Base-by-base conservation (phyloP, 2,113 vertebrate genomes). In the Antigone vipio region DNA sequence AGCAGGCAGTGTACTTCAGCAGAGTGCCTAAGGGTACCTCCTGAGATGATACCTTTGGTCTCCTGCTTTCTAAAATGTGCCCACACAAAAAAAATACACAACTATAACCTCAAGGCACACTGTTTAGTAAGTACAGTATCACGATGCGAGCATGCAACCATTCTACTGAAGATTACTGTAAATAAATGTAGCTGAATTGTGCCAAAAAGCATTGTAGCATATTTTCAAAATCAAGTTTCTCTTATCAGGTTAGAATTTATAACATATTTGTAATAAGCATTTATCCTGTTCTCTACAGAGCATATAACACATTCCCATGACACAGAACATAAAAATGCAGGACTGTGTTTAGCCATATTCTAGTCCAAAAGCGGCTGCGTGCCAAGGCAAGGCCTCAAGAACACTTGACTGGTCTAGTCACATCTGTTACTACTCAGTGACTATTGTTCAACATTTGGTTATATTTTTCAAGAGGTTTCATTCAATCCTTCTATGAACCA, bases 401-500 rank as follows among this genome's bases (percentile, higher is more conserved):
- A 52, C 85, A 74, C 79, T 96, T 77, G 75, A 83, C 78, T 40
- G 76, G 27, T 56, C 52, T 55, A 30, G 59, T 76, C 88, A 86
- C 95, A 96, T 95, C 93, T 96, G 95, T 62, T 88, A 74, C 42
- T 52, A 67, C 47, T 96, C 82, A 80, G 72, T 62, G 59, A 74
- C 72, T 83, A 94, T 95, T 95, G 93, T 93, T 92, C 55, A 74
- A 74, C 29, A 40, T 84, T 42, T 55, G 75, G 45, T 67, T 86
- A 20, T 45, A 15, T 49, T 94, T 94, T 89, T 95, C 76, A 63
- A 58, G 63, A 67, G 45, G 80, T 88, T 90, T 88, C 30, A 52
- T 83, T 83, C 85, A 93, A 18, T 88, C 55, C 59, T 92, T 38
- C 81, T 30, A 18, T 5, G 20, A 89, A 40, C 14, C 73, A 87